Evolutionary conservation across 2,888 invertebrate genomes (phyloP).

Genomic region (Archips xylosteana): DNA sequence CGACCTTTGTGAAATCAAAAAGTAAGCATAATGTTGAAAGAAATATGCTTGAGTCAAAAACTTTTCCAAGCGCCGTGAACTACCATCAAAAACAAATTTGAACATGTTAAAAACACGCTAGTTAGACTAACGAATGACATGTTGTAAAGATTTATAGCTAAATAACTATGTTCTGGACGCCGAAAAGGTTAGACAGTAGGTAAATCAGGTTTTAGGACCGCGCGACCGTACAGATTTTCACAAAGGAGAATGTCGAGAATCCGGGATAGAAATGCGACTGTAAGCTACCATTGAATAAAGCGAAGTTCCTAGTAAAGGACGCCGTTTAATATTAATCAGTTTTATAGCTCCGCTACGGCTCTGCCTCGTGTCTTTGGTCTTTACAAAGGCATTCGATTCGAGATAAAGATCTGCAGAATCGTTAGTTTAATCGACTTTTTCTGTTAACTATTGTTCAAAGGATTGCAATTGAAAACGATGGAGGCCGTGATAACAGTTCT

Average conservation of each 20-base stretch:
- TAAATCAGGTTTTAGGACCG: background rate
- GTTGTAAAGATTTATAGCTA: background rate
- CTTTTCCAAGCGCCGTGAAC: too few relatives aligned
- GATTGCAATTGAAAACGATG: slow-evolving; percentile 56
- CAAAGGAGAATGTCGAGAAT: background rate
- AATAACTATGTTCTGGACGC: background rate
- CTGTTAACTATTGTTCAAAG: slow-evolving; percentile 61
- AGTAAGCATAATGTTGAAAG: too few relatives aligned
- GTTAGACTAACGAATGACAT: background rate
- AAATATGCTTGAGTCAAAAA: too few relatives aligned
- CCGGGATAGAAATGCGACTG: slow-evolving; percentile 15
- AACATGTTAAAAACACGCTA: background rate
- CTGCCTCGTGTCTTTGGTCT: slow-evolving; percentile 30
- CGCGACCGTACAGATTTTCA: background rate
- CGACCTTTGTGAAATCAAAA: too few relatives aligned
- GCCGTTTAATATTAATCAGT: slow-evolving; percentile 39
- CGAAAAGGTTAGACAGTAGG: background rate
- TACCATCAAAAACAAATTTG: background rate
- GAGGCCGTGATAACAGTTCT: slow-evolving; percentile 54
- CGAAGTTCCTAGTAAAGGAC: slow-evolving; percentile 19
- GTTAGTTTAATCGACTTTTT: slow-evolving; percentile 58
- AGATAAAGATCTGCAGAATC: slow-evolving; percentile 49
- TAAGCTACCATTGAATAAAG: slow-evolving; percentile 15
- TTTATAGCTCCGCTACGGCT: slow-evolving; percentile 20
- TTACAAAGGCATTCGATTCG: slow-evolving; percentile 33